These are phyloP conservation scores for Malacoraja senta DNA, from an alignment of 2,797 vertebrate species.

Conservation along the genomic window DNA sequence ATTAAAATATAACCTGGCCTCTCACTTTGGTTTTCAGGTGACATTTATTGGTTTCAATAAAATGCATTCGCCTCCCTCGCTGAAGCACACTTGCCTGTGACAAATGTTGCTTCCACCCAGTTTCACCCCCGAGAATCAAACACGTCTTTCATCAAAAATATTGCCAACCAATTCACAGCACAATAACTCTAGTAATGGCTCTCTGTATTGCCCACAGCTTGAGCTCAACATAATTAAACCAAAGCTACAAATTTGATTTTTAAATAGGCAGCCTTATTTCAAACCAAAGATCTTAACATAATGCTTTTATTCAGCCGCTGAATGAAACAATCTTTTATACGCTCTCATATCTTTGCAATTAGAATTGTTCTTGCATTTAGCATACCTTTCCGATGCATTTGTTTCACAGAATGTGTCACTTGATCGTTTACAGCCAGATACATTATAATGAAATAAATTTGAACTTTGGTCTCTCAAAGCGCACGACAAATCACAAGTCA, in stretches of 20 bases:
- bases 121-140: not conserved
- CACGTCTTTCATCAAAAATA: not conserved
- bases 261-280: not conserved
- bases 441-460: not conserved
- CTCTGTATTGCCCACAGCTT: not conserved
- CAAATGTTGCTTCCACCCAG: not conserved
- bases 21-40: not conserved
- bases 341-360: not conserved
- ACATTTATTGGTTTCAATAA: not conserved
- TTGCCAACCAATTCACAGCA: not conserved
- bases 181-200: not conserved
- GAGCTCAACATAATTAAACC: not conserved
- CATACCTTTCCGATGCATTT: not conserved
- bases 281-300: not conserved
- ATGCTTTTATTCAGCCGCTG: too few species aligned
- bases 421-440: not conserved
- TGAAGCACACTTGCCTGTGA: not conserved
- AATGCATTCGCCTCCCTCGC: not conserved
- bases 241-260: not conserved
- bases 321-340: not conserved
- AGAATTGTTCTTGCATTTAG: not conserved
- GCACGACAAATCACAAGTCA: not conserved
- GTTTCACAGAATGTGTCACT: not conserved
- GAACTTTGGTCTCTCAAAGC: not conserved
- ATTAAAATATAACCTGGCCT: not conserved